Conservation (phyloP, 2,797 vertebrate species). For the Bryconaethiops microstoma region DNA sequence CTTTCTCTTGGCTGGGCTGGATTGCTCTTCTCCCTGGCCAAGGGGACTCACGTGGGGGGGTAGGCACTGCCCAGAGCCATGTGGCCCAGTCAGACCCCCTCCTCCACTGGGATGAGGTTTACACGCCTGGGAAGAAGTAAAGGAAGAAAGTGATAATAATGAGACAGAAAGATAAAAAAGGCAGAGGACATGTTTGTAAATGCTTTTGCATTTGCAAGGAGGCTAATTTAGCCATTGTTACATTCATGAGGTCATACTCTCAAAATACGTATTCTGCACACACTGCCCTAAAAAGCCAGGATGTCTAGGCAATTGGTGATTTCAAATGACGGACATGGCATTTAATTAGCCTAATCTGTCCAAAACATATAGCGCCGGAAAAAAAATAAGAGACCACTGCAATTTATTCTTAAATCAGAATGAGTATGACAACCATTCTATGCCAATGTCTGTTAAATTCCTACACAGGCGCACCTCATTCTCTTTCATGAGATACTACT, state of each 20-base stretch:
- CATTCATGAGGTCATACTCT: background rate
- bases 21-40: conserved; percentile 89
- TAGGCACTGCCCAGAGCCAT: conserved; percentile 87
- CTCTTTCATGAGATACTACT: no score
- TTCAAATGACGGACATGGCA: no score
- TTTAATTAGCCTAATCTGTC: no score
- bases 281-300: background rate
- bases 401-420: no score
- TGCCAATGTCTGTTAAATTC: no score
- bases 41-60: conserved; percentile 85
- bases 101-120: conserved; percentile 92
- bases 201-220: background rate
- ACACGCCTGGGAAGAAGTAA: conserved; percentile 82
- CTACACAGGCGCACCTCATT: no score
- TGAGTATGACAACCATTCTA: no score
- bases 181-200: background rate
- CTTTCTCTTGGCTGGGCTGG: conserved; percentile 97
- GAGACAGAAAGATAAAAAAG: background rate
- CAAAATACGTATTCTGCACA: background rate
- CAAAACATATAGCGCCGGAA: no score
- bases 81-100: conserved; percentile 77
- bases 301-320: background rate
- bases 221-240: background rate
- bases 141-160: conserved; percentile 17
- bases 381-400: no score